Conservation (phyloP, 2,113 vertebrate genomes). For the Halcyon malimbica region DNA sequence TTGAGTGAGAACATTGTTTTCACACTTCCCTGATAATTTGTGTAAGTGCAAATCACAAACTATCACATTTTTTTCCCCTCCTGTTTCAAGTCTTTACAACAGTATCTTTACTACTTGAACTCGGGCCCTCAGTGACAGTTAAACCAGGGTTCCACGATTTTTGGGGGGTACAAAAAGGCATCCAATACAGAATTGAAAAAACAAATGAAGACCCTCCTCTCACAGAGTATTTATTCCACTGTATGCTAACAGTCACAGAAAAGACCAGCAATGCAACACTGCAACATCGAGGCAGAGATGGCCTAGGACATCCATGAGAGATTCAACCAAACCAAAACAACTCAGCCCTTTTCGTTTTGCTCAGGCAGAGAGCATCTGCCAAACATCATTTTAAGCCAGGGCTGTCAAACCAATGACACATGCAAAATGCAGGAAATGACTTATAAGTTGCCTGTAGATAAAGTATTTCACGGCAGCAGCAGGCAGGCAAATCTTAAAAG, state of each 20-base stretch:
- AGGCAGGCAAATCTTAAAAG: background rate
- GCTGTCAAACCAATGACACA: conserved; percentile 18
- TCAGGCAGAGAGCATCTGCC: background rate
- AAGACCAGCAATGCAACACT: background rate
- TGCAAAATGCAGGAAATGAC: conserved; percentile 2
- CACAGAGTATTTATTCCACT: background rate
- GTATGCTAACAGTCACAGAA: accelerated
- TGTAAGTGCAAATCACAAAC: background rate
- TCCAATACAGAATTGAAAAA: background rate
- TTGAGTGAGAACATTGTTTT: background rate
- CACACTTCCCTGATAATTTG: background rate
- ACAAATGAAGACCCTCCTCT: background rate
- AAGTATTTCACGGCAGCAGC: background rate
- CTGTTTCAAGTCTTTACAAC: background rate
- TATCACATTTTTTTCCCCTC: background rate
- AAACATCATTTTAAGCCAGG: background rate
- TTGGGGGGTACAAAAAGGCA: background rate
- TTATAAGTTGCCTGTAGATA: background rate
- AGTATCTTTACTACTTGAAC: background rate
- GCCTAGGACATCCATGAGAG: background rate
- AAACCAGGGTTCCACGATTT: background rate
- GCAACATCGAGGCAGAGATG: background rate
- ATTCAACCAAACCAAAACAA: background rate
- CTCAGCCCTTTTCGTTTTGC: background rate
- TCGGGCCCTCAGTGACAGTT: background rate